Evolutionary conservation across 2,797 vertebrate genomes (phyloP).

Genomic region (Periparus ater): DNA sequence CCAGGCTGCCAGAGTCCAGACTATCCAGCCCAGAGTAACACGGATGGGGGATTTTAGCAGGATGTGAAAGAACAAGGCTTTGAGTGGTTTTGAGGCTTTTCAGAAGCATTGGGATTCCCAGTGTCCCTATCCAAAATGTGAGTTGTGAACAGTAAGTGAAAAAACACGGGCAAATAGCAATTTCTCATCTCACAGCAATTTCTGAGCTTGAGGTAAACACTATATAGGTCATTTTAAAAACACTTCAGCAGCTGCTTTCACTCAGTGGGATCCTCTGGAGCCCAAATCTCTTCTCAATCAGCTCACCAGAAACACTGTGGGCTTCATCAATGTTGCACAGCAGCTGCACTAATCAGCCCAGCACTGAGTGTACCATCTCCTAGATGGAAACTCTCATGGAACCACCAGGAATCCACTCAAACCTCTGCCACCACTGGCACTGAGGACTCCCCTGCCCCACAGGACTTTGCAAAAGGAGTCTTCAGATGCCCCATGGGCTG

Average conservation of each 20-base stretch:
- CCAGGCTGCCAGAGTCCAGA: background rate
- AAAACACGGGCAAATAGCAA: background rate
- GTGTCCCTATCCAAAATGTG: rapidly evolving
- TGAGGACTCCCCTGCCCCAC: background rate
- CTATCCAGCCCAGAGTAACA: background rate
- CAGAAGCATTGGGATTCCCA: background rate
- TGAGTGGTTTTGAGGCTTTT: background rate
- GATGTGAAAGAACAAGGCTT: background rate
- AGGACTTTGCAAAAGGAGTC: background rate
- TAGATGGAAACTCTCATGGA: background rate
- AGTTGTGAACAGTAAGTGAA: background rate
- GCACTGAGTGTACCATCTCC: background rate
- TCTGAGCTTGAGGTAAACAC: background rate
- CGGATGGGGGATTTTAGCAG: rapidly evolving
- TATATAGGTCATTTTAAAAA: background rate
- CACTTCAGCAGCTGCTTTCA: background rate
- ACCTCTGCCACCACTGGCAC: background rate
- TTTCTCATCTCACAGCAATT: background rate
- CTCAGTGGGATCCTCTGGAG: background rate
- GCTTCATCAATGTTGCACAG: background rate
- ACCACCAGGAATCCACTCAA: background rate
- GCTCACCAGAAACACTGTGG: background rate
- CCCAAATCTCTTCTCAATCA: background rate
- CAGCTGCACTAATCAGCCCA: background rate
- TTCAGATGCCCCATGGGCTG: rapidly evolving